phyloP scores from a whole-genome alignment of 2,888 invertebrate genomes.

The Acronicta psi region DNA sequence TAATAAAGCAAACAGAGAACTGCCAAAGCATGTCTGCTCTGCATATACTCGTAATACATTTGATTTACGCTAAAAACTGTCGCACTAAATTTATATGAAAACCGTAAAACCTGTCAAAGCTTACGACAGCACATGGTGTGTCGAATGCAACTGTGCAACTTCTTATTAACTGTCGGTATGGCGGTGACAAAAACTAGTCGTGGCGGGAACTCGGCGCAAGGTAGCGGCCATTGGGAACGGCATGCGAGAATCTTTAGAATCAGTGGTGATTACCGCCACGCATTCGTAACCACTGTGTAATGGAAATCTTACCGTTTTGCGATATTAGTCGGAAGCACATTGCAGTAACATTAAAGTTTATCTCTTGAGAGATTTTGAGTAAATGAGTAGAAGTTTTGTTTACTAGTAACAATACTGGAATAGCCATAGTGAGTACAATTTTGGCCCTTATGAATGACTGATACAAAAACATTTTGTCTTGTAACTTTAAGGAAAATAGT shows the following conservation, averaged over 20 bases:
- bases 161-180: conserved; percentile 62
- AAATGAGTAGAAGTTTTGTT: conserved; percentile 1
- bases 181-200: conserved; percentile 65
- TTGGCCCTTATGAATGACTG: no score
- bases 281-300: conserved; percentile 46
- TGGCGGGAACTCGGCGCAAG: conserved; percentile 57
- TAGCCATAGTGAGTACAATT: not conserved
- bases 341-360: conserved; percentile 34
- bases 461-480: no score
- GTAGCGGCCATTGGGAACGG: conserved; percentile 57
- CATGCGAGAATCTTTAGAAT: conserved; percentile 61
- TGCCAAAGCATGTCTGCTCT: conserved; percentile 3
- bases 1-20: conserved; percentile 7
- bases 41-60: conserved; percentile 2
- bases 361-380: conserved; percentile 18
- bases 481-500: not conserved
- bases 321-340: conserved; percentile 36
- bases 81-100: not conserved
- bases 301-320: conserved; percentile 43
- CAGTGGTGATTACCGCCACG: conserved; percentile 47
- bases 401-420: no score
- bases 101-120: conserved; percentile 19
- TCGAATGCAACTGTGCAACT: conserved; percentile 59
- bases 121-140: conserved; percentile 47
- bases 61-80: conserved; percentile 1